Evolutionary conservation across 1,140 invertebrate species (phyloP).

Genomic region (Brachionus manjavacas): DNA sequence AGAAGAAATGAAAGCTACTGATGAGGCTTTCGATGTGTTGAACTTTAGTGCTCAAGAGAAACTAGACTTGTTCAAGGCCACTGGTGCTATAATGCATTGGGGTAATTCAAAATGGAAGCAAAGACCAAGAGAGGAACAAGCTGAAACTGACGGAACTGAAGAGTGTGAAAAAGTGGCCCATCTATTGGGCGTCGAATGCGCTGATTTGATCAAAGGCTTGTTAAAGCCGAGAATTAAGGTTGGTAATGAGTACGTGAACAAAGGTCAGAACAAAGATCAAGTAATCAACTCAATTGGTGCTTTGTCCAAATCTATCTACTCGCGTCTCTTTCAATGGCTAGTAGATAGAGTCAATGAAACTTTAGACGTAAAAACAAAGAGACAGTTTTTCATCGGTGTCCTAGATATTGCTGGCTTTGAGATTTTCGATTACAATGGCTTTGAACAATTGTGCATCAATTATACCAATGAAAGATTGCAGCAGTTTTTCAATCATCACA

Average conservation of each 20-base stretch:
- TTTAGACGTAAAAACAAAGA: conserved; percentile 92
- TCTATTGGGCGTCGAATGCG: conserved; percentile 67
- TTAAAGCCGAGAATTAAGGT: conserved; percentile 64
- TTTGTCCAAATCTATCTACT: conserved; percentile 93
- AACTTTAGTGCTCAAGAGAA: conserved; percentile 94
- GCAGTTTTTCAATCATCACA: conserved; percentile 99
- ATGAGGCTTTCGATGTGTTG: conserved; percentile 95
- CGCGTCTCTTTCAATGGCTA: conserved; percentile 92
- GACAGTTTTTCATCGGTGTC: conserved; percentile 97
- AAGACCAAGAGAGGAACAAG: conserved; percentile 98
- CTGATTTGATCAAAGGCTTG: conserved; percentile 62
- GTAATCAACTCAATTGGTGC: conserved; percentile 88
- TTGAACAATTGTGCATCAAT: conserved; percentile 99
- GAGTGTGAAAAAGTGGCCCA: conserved; percentile 88
- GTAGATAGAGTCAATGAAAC: conserved; percentile 98
- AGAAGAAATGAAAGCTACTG: conserved; percentile 84
- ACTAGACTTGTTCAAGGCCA: conserved; percentile 91
- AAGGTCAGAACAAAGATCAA: conserved; percentile 92
- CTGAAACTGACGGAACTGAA: conserved; percentile 92
- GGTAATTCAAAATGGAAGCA: conserved; percentile 99
- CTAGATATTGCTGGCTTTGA: conserved; percentile 99
- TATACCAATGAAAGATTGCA: conserved; percentile 99
- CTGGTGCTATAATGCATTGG: conserved; percentile 93
- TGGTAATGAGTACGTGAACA: conserved; percentile 89
- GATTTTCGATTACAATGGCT: conserved; percentile 99